Evolutionary conservation across 2,113 vertebrate species (phyloP).

Genomic region (Jacana jacana): DNA sequence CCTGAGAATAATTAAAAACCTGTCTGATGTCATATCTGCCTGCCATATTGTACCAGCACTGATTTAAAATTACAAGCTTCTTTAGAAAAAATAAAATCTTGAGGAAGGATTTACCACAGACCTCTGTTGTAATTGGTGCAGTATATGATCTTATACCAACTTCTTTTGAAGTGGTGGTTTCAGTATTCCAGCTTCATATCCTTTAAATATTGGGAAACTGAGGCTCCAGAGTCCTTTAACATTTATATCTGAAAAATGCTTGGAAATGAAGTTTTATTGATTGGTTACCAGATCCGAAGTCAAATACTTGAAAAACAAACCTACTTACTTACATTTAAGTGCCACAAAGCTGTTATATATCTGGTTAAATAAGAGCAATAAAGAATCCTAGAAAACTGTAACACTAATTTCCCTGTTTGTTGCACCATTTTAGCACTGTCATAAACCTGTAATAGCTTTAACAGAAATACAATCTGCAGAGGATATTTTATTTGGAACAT

Average conservation of each 20-base stretch:
- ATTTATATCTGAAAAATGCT: conserved; percentile 19
- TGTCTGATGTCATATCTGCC: not conserved
- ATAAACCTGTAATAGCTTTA: conserved; percentile 68
- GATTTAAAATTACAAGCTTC: not conserved
- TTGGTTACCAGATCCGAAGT: conserved; percentile 21
- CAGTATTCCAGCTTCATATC: conserved; percentile 15
- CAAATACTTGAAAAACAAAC: conserved; percentile 52
- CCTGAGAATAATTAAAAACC: not conserved
- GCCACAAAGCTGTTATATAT: conserved; percentile 44
- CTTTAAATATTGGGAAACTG: conserved; percentile 4
- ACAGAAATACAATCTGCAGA: conserved; percentile 64
- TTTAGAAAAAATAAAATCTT: not conserved
- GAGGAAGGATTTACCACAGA: not conserved
- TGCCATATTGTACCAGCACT: not conserved
- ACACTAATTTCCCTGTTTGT: conserved; percentile 64
- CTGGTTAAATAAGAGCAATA: conserved; percentile 57
- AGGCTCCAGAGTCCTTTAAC: conserved; percentile 33
- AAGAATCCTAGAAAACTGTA: conserved; percentile 32
- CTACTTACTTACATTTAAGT: conserved; percentile 36
- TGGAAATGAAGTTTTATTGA: conserved; percentile 29
- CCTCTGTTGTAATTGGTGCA: not conserved
- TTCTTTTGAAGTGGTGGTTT: not conserved
- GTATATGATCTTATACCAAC: not conserved
- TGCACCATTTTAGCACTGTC: conserved; percentile 59
- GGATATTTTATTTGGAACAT: conserved; percentile 57